phyloP scores from a whole-genome alignment of 2,888 invertebrate species.

The Acronicta alni region DNA sequence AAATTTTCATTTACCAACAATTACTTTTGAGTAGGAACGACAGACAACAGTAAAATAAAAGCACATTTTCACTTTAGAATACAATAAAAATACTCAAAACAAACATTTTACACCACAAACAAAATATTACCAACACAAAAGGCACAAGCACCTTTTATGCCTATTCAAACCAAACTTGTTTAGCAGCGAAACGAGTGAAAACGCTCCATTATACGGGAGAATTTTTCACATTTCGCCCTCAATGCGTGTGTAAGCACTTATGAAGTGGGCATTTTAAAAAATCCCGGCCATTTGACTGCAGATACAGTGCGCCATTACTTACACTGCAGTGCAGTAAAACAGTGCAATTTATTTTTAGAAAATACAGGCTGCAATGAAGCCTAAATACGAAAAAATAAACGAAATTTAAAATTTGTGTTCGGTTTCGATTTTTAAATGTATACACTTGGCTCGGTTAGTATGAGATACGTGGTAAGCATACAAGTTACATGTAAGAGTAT shows the following conservation, averaged over 20 bases:
- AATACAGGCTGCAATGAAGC: slow-evolving; percentile 1
- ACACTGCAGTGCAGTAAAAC: slow-evolving; percentile 48
- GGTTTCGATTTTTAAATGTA: neutral
- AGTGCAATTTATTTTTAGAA: slow-evolving; percentile 22
- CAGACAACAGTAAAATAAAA: slow-evolving; percentile 3
- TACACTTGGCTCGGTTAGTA: neutral
- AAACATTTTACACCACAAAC: slow-evolving; percentile 19
- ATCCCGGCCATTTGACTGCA: slow-evolving; percentile 41
- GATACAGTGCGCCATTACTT: slow-evolving; percentile 43
- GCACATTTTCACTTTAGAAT: slow-evolving; percentile 6
- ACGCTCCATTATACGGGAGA: slow-evolving; percentile 17
- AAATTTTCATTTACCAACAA: too few relatives aligned
- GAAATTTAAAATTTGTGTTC: neutral
- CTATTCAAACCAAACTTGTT: slow-evolving; percentile 36
- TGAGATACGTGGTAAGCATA: neutral
- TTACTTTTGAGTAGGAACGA: too few relatives aligned
- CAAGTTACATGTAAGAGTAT: neutral
- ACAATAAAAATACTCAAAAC: slow-evolving; percentile 7
- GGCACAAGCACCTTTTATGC: slow-evolving; percentile 15
- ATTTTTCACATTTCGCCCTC: slow-evolving; percentile 38
- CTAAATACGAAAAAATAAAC: neutral
- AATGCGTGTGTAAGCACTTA: slow-evolving; percentile 28
- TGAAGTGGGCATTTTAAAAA: slow-evolving; percentile 40
- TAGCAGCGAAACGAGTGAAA: slow-evolving; percentile 20
- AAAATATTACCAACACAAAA: slow-evolving; percentile 30